A percentile compares a stretch with the other conserved stretches of the same genome.
Conservation (phyloP, 2,113 vertebrate genomes). For the Callionymus lyra region DNA sequence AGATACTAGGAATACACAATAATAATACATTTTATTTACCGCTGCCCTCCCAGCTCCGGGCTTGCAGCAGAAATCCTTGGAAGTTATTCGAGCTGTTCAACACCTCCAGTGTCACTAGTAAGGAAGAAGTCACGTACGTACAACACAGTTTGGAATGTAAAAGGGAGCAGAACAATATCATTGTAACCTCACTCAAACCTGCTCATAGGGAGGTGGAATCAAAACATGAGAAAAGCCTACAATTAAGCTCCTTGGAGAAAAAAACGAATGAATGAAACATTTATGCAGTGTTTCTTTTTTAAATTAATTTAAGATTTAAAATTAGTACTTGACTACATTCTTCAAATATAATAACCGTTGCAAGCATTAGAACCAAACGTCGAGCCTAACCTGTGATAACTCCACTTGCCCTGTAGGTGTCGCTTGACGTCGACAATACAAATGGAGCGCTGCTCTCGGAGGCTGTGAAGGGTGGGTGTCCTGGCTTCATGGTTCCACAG, state of each 20-base stretch:
- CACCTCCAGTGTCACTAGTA: conserved; percentile 41
- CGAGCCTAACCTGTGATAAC: conserved; percentile 23
- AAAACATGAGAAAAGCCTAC: no score
- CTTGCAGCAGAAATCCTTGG: conserved; percentile 54
- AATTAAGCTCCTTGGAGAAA: no score
- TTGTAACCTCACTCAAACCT: no score
- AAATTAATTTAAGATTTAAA: no score
- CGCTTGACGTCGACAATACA: conserved; percentile 14
- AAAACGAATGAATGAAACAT: no score
- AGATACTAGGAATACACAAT: neutral
- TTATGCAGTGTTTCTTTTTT: no score
- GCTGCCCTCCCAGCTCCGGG: conserved; percentile 9
- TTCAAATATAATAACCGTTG: no score
- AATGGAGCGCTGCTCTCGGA: conserved; percentile 21
- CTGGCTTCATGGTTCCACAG: conserved; percentile 31
- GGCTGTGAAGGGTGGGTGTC: conserved; percentile 1
- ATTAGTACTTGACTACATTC: no score
- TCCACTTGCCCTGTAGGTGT: conserved; percentile 35
- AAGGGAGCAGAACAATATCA: no score
- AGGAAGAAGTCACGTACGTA: no score
- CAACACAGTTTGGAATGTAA: no score
- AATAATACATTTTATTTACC: conserved; percentile 1
- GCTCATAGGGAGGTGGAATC: no score
- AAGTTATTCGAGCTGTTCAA: conserved; percentile 17
- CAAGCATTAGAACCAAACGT: neutral